phyloP scores from a whole-genome alignment of 2,888 invertebrate genomes.

The Yponomeuta evonymella region DNA sequence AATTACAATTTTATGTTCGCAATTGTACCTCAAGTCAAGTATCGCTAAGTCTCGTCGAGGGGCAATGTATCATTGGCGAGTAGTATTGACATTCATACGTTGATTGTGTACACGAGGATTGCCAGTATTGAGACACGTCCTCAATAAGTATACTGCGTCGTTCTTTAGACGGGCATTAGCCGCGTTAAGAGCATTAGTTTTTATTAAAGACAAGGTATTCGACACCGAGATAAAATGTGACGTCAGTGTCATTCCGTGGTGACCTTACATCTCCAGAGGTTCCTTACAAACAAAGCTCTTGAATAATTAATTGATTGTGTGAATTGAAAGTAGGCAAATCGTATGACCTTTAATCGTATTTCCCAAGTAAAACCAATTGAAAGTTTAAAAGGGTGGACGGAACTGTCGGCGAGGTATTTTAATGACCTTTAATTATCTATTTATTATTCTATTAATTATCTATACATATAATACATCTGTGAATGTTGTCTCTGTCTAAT shows the following conservation, averaged over 20 bases:
- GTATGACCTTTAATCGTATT: not conserved
- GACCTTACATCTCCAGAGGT: not conserved
- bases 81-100: not conserved
- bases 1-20: no score
- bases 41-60: not conserved
- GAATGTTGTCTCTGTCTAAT: no score
- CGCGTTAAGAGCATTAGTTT: conserved; percentile 22
- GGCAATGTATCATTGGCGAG: not conserved
- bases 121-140: not conserved
- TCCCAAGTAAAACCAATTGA: not conserved
- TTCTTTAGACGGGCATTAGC: not conserved
- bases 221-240: conserved; percentile 31
- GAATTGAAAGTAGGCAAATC: not conserved
- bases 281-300: not conserved
- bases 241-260: conserved; percentile 27
- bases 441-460: not conserved
- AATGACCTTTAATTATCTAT: not conserved
- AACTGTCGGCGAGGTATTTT: not conserved
- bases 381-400: not conserved
- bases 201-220: conserved; percentile 31
- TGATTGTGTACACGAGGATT: not conserved
- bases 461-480: no score
- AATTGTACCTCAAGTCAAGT: not conserved
- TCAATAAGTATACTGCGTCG: conserved; percentile 16
- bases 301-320: not conserved